A percentile compares a stretch with the other conserved stretches of the same genome.
These are phyloP conservation scores for Psephotus haematonotus DNA, from an alignment of 2,113 vertebrate species.

Conservation along the genomic window DNA sequence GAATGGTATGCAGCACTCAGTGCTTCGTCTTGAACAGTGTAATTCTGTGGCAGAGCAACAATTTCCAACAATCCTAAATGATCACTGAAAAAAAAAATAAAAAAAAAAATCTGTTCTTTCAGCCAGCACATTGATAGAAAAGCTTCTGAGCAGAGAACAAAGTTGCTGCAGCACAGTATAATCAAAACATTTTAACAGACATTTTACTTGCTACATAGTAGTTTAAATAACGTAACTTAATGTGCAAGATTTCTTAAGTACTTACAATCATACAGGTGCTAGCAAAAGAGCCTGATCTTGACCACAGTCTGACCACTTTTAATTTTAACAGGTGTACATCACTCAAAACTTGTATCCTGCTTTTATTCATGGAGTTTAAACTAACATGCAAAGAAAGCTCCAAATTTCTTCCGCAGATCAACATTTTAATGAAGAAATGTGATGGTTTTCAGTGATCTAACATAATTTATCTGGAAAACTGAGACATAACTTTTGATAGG, in stretches of 20 bases:
- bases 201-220: neutral
- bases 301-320: neutral
- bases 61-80: slow-evolving; percentile 1
- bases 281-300: neutral
- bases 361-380: neutral
- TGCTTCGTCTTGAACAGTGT: neutral
- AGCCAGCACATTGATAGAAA: neutral
- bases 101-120: neutral
- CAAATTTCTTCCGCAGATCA: neutral
- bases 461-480: neutral
- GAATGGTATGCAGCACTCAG: neutral
- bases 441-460: neutral
- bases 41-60: neutral
- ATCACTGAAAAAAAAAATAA: neutral
- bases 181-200: slow-evolving; percentile 2
- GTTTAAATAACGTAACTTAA: neutral
- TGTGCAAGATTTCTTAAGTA: neutral
- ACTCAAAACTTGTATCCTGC: neutral
- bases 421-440: neutral
- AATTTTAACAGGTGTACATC: neutral
- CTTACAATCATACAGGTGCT: neutral
- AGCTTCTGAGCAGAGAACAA: neutral
- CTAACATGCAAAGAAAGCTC: neutral
- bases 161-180: neutral
- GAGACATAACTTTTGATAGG: neutral